Evolutionary conservation across 2,888 invertebrate genomes (phyloP).

Genomic region (Ischnus inquisitorius): DNA sequence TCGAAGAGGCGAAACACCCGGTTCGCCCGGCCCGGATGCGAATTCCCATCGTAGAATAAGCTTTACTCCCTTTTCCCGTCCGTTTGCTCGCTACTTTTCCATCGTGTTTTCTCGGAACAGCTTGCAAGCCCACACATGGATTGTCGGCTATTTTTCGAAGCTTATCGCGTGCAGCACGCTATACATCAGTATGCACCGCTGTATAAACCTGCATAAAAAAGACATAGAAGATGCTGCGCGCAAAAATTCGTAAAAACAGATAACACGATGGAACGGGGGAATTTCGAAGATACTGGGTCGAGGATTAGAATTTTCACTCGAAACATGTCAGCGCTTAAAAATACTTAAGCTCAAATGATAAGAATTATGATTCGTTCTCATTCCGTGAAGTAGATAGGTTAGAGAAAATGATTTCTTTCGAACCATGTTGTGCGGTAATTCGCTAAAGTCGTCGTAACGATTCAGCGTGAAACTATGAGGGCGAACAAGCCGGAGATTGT

Average conservation of each 20-base stretch:
- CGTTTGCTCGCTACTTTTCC: slow-evolving; percentile 6
- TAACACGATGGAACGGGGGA: neutral
- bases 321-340: neutral
- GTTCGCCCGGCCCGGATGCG: neutral
- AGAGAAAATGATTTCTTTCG: neutral
- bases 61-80: slow-evolving; percentile 18
- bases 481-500: neutral
- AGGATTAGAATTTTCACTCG: neutral
- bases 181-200: neutral
- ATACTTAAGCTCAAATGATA: neutral
- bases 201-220: neutral
- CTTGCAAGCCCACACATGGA: slow-evolving; percentile 35
- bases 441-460: neutral
- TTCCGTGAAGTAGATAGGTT: neutral
- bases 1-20: slow-evolving; percentile 12
- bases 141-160: slow-evolving; percentile 40
- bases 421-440: neutral
- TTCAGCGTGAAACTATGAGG: neutral
- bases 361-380: neutral
- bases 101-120: slow-evolving; percentile 31
- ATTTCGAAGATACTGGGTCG: neutral
- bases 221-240: neutral
- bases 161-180: slow-evolving; percentile 20
- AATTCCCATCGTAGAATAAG: slow-evolving; percentile 47
- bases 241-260: neutral